These are phyloP conservation scores for Phaethon lepturus DNA, from an alignment of 2,113 vertebrate genomes.

Conservation along the genomic window DNA sequence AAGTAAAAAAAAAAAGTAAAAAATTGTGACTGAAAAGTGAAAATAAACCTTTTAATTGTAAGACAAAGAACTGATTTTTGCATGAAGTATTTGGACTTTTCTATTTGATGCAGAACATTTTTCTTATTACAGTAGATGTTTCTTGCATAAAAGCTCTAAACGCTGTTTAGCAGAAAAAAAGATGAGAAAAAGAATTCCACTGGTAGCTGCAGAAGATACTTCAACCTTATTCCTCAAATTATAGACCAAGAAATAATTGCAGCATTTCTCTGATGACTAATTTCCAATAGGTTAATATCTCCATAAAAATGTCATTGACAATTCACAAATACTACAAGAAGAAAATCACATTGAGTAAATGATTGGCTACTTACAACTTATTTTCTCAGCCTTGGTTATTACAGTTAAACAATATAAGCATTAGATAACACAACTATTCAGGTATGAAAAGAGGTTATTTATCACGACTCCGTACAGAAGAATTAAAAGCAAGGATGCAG, in stretches of 20 bases:
- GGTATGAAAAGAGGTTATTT: not conserved
- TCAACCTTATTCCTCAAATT: not conserved
- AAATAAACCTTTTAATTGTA: not conserved
- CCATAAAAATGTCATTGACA: not conserved
- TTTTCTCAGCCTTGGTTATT: constrained; percentile 17
- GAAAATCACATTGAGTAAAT: not conserved
- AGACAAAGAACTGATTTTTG: not conserved
- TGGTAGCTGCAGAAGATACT: not conserved
- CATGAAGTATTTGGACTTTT: not conserved
- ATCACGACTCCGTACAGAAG: not conserved
- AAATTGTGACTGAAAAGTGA: not conserved
- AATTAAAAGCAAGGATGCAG: not conserved
- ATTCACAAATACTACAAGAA: not conserved
- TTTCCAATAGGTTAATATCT: constrained; percentile 18
- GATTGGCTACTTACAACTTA: constrained; percentile 11
- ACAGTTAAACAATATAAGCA: not conserved
- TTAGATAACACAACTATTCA: constrained; percentile 12
- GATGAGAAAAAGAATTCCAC: not conserved
- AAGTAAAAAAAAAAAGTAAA: not conserved
- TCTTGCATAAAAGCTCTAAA: not conserved
- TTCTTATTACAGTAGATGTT: not conserved
- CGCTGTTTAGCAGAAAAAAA: not conserved
- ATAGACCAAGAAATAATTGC: not conserved
- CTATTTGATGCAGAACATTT: not conserved
- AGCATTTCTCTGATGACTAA: not conserved